These are phyloP conservation scores for Apteryx mantelli DNA, from an alignment of 2,113 vertebrate genomes.

Conservation along the genomic window DNA sequence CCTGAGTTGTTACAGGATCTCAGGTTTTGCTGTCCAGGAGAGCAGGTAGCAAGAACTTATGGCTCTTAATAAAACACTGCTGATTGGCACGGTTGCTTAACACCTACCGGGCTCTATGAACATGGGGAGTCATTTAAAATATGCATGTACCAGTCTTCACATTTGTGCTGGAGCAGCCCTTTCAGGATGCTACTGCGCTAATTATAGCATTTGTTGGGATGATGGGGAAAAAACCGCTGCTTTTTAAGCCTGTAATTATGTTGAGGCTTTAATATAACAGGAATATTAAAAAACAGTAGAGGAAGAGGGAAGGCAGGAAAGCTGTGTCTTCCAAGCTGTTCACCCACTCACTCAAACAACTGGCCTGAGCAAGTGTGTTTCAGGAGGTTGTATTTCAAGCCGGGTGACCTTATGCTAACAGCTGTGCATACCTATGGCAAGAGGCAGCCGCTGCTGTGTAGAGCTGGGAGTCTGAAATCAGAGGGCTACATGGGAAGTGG, in stretches of 20 bases:
- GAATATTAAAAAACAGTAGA: not conserved
- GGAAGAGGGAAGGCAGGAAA: not conserved
- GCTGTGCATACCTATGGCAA: not conserved
- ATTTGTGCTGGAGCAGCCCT: not conserved
- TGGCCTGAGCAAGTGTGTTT: not conserved
- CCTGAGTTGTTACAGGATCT: not conserved
- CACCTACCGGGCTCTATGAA: not conserved
- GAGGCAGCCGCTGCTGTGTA: not conserved
- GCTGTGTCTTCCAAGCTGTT: not conserved
- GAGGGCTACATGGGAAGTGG: not conserved
- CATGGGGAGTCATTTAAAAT: not conserved
- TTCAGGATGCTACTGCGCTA: not conserved
- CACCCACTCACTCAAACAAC: not conserved
- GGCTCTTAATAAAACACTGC: not conserved
- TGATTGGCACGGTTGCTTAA: not conserved
- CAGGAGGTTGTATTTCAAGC: not conserved
- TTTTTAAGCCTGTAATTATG: not conserved
- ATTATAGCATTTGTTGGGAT: rapidly evolving
- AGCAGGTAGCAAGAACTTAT: not conserved
- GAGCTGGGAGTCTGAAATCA: not conserved
- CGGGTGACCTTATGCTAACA: not conserved
- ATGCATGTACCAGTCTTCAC: not conserved
- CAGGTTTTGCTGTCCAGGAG: not conserved
- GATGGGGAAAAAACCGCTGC: not conserved
- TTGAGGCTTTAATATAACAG: not conserved